Evolutionary conservation across 2,113 vertebrate species (phyloP).

Genomic region (Eretmochelys imbricata): DNA sequence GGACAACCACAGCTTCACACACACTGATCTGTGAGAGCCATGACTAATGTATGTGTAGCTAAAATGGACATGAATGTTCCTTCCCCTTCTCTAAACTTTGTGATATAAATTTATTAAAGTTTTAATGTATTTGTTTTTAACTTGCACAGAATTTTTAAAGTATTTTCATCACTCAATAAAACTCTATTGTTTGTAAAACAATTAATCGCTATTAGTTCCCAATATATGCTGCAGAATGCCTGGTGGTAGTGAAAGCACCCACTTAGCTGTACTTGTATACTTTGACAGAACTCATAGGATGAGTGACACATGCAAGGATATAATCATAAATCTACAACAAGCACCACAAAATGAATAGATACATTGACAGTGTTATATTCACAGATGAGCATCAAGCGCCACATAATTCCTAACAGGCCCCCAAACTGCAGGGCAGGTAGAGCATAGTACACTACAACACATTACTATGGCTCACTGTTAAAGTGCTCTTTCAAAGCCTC

Average conservation of each 20-base stretch:
- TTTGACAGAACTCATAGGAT: not conserved
- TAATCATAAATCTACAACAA: not conserved
- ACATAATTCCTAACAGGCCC: not conserved
- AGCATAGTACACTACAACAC: not conserved
- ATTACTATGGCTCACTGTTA: not conserved
- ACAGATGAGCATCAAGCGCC: not conserved
- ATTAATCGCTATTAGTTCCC: not conserved
- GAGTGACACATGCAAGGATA: not conserved
- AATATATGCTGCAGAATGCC: not conserved
- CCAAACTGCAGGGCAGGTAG: not conserved
- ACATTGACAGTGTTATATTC: not conserved
- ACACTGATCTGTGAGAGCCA: not conserved
- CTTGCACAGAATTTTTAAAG: not conserved
- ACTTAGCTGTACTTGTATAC: not conserved
- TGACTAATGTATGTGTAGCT: not conserved
- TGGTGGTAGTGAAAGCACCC: not conserved
- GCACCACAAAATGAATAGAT: not conserved
- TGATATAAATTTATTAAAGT: not conserved
- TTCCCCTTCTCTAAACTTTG: not conserved
- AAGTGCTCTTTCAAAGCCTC: not conserved
- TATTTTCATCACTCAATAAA: not conserved
- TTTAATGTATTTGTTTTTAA: not conserved
- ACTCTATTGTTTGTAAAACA: not conserved
- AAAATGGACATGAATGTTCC: not conserved
- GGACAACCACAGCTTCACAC: not conserved